These are phyloP conservation scores for Sapajus apella DNA, from an alignment of 2,113 vertebrate genomes.

Conservation along the genomic window DNA sequence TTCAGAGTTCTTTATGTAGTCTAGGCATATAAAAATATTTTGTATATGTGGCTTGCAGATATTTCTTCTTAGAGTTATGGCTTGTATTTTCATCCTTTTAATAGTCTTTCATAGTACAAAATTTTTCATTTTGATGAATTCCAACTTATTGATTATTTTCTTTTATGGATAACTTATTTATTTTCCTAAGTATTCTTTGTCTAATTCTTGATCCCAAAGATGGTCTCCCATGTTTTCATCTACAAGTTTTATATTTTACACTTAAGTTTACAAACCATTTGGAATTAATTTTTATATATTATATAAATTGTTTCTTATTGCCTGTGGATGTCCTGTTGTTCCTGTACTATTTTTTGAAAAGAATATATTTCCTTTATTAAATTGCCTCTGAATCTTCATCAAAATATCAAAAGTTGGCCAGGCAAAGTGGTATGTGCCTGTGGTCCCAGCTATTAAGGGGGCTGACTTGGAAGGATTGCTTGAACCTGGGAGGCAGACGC, in stretches of 20 bases:
- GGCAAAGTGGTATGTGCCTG: no score
- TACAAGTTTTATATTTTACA: background rate
- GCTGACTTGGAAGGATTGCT: no score
- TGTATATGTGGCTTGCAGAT: background rate
- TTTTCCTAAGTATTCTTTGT: background rate
- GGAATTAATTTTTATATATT: background rate
- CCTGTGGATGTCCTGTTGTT: background rate
- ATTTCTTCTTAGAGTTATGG: background rate
- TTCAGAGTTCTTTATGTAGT: background rate
- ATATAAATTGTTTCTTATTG: background rate
- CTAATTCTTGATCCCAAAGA: background rate
- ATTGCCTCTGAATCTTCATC: background rate
- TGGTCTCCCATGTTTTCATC: background rate
- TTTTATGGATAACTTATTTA: background rate
- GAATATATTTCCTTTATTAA: background rate
- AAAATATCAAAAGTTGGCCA: background rate
- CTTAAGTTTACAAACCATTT: background rate
- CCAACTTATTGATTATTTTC: background rate
- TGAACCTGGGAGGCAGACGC: no score
- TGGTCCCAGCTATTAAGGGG: no score
- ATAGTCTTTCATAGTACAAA: background rate
- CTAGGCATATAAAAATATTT: background rate
- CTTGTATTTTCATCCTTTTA: background rate
- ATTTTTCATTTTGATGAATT: background rate
- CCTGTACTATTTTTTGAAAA: background rate